These are phyloP conservation scores for Anguilla obscura DNA, from an alignment of 2,797 vertebrate genomes.

Conservation along the genomic window DNA sequence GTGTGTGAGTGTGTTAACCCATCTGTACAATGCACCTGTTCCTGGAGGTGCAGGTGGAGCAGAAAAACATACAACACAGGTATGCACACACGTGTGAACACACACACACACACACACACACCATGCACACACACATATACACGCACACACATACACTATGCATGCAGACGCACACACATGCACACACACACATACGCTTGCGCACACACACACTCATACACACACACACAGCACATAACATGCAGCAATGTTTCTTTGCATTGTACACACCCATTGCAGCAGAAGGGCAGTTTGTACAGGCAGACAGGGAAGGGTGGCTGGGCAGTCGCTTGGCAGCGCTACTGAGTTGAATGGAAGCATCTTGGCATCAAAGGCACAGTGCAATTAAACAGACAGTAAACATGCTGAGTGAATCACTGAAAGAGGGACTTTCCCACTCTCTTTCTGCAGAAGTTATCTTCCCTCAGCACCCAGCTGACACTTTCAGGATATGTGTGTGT, in stretches of 20 bases:
- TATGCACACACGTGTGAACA: not conserved
- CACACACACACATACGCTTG: not conserved
- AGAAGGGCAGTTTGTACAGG: constrained; percentile 12
- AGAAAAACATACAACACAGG: not conserved
- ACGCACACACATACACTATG: not conserved
- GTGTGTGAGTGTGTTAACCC: not conserved
- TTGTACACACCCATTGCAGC: not conserved
- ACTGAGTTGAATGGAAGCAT: not conserved
- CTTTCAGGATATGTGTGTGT: not conserved
- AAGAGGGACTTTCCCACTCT: not conserved
- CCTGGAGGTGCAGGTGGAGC: not conserved
- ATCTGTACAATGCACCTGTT: not conserved
- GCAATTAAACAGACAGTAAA: constrained; percentile 1
- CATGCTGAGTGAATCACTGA: not conserved
- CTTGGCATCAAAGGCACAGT: constrained; percentile 3
- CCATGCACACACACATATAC: not conserved
- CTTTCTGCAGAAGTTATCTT: not conserved
- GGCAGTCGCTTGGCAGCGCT: not conserved
- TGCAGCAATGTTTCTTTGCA: not conserved
- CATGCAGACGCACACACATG: not conserved
- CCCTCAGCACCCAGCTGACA: not conserved
- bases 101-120: constrained; percentile 8
- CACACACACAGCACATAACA: not conserved
- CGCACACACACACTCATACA: not conserved
- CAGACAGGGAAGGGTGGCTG: not conserved